Evolutionary conservation across 2,113 vertebrate species (phyloP).

Genomic region (Catharus fuscescens): DNA sequence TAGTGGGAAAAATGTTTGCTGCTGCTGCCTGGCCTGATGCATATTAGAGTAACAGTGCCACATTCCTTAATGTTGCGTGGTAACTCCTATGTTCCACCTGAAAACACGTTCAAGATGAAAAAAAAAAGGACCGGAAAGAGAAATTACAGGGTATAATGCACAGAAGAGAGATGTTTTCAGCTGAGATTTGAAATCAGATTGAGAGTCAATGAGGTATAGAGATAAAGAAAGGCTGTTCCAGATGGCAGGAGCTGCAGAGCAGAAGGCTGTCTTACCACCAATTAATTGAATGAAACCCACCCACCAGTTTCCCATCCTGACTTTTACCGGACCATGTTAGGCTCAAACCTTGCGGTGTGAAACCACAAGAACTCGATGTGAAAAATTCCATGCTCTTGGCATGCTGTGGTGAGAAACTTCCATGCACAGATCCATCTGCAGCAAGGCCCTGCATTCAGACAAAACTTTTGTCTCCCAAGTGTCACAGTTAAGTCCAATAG

Average conservation of each 20-base stretch:
- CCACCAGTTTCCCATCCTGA: conserved; percentile 54
- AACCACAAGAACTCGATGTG: conserved; percentile 26
- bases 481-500: background rate
- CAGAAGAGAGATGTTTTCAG: conserved; percentile 57
- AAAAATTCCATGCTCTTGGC: conserved; percentile 5
- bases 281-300: conserved; percentile 59
- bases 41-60: background rate
- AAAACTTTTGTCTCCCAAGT: background rate
- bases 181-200: conserved; percentile 59
- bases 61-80: background rate
- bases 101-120: background rate
- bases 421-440: background rate
- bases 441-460: background rate
- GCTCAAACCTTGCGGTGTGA: conserved; percentile 2
- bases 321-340: background rate
- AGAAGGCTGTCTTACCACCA: conserved; percentile 55
- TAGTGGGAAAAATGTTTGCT: background rate
- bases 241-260: conserved; percentile 27
- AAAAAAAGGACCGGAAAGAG: conserved; percentile 32
- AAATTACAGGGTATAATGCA: conserved; percentile 22
- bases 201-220: conserved; percentile 66
- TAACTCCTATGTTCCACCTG: background rate
- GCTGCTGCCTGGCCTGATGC: background rate
- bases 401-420: background rate
- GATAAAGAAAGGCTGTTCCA: conserved; percentile 61